A percentile compares a stretch with the other conserved stretches of the same genome.
phyloP scores from a whole-genome alignment of 2,113 vertebrate genomes.

The Chaenocephalus aceratus region DNA sequence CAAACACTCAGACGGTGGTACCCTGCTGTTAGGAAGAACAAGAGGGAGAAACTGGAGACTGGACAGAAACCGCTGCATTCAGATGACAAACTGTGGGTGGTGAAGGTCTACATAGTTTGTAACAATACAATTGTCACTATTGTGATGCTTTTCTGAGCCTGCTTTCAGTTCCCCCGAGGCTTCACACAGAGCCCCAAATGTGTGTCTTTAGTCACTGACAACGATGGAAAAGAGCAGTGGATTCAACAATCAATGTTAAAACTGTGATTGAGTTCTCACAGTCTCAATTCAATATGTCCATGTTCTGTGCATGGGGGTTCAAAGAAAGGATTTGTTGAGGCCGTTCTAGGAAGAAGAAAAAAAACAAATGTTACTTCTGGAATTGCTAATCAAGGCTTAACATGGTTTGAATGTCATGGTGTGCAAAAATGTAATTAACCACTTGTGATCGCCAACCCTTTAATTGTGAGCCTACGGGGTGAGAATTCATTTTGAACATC shows the following conservation, averaged over 20 bases:
- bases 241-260: conserved; percentile 18
- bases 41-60: background rate
- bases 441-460: conserved; percentile 29
- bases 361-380: background rate
- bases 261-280: background rate
- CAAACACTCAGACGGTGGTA: conserved; percentile 19
- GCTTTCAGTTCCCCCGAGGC: conserved; percentile 33
- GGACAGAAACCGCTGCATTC: conserved; percentile 27
- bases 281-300: conserved; percentile 3
- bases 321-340: background rate
- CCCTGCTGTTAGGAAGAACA: conserved; percentile 21
- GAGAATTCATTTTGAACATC: conserved; percentile 19
- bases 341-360: background rate
- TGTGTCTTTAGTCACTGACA: conserved; percentile 3
- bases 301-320: background rate
- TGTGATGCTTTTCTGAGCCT: conserved; percentile 40
- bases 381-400: conserved; percentile 41
- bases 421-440: conserved; percentile 30
- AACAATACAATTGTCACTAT: conserved; percentile 52
- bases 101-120: conserved; percentile 56
- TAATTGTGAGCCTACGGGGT: conserved; percentile 23
- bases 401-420: conserved; percentile 22
- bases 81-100: conserved; percentile 18
- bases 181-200: conserved; percentile 18
- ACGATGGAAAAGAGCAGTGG: background rate